Percentiles rank a stretch among this genome's conserved stretches.
phyloP scores from a whole-genome alignment of 2,797 vertebrate genomes.

The Poecile montanus region DNA sequence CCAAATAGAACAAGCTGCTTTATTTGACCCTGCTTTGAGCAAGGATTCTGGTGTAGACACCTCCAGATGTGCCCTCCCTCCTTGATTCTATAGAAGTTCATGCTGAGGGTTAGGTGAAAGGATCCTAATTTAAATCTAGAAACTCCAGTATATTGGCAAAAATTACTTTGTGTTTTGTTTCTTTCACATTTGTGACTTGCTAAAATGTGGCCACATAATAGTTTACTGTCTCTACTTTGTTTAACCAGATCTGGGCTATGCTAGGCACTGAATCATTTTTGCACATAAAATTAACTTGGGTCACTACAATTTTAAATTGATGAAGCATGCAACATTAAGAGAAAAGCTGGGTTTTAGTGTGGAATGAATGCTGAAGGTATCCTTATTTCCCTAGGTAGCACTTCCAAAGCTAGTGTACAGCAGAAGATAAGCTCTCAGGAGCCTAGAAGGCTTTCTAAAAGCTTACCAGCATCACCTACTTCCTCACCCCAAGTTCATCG shows the following conservation, averaged over 20 bases:
- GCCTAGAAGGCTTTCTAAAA: constrained; percentile 79
- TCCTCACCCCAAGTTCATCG: constrained; percentile 74
- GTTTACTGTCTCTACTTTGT: background rate
- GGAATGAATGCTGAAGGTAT: background rate
- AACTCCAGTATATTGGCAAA: background rate
- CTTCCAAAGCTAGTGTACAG: background rate
- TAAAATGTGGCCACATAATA: background rate
- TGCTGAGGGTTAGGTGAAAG: background rate
- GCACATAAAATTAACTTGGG: background rate
- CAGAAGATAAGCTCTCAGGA: constrained; percentile 11
- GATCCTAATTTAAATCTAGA: background rate
- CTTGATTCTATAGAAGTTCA: background rate
- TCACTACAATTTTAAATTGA: background rate
- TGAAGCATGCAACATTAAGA: background rate
- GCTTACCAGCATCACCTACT: constrained; percentile 80
- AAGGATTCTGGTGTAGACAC: background rate
- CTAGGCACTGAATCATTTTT: background rate
- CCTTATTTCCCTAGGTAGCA: constrained; percentile 42
- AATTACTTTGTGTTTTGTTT: background rate
- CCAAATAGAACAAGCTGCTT: background rate
- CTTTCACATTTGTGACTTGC: background rate
- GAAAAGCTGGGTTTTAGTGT: background rate
- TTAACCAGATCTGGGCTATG: background rate
- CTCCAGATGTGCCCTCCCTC: background rate
- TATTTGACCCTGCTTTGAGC: background rate